Evolutionary conservation across 1,140 invertebrate genomes (phyloP).

Genomic region (Caerostris extrusa): DNA sequence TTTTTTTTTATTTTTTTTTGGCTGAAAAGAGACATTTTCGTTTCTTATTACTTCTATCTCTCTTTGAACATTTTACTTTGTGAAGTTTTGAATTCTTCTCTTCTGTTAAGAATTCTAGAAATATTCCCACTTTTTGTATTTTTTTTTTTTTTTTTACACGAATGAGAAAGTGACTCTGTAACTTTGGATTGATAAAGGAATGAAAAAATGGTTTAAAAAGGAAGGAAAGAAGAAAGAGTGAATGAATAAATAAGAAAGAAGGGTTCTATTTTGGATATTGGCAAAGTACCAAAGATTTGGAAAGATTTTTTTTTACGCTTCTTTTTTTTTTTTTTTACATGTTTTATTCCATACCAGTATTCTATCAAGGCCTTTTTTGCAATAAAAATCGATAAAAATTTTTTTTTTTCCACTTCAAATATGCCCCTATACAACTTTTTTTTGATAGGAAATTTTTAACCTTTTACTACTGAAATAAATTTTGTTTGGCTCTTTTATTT

Average conservation of each 20-base stretch:
- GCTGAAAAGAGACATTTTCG: conserved; percentile 14
- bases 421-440: neutral
- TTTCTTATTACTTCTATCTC: conserved; percentile 9
- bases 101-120: neutral
- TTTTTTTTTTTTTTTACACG: neutral
- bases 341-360: conserved; percentile 15
- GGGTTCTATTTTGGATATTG: conserved; percentile 19
- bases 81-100: neutral
- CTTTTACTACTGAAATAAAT: neutral
- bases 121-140: neutral
- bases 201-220: neutral
- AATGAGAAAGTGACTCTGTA: conserved; percentile 9
- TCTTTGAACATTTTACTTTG: conserved; percentile 31
- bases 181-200: conserved; percentile 20
- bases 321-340: conserved; percentile 3
- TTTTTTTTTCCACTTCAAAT: neutral
- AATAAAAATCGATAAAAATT: neutral
- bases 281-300: conserved; percentile 47
- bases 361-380: neutral
- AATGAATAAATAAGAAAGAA: neutral
- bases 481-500: neutral
- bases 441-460: neutral
- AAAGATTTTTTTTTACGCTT: neutral
- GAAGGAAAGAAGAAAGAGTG: neutral
- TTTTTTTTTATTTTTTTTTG: neutral